Base-by-base conservation (phyloP, 2,888 invertebrate species). In the Apotomis capreana region DNA sequence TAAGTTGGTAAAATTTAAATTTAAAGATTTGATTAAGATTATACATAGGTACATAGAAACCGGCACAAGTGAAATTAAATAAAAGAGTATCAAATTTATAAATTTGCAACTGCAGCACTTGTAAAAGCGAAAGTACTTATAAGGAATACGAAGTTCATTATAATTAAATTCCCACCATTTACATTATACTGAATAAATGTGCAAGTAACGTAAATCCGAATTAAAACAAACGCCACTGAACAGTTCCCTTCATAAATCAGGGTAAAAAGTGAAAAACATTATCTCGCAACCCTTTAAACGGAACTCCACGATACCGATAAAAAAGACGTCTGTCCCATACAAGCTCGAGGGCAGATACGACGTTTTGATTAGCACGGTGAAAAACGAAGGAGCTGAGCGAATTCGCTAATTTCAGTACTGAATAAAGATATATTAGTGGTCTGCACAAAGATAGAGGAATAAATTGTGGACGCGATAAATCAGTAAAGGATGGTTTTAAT, bases 361-460 rank as follows among this genome's bases (percentile, higher is more conserved):
- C 65, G 4, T 65, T 65, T 36, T 57, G 6, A 44, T 5, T 0
- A 57, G 46, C n/a, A 57, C 44, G 12, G 68, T 36, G n/a, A 57
- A 63, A 72, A 46, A 58, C 69, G 60, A 68, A 71, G 70, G 72
- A 72, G 70, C 79, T 78, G 84, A 88, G 87, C 88, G 86, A 90
- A 91, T 90, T 90, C 87, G 89, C 90, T 90, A 92, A 92, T 92
- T 92, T 89, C 89, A 89, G 87, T 84, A 81, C 86, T 87, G 87
- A 90, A 91, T 91, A 89, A 92, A 92, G 92, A 91, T 92, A 92
- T 90, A 92, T 91, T 89, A 91, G 91, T 87, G 90, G 92, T 86
- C 88, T 86, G 85, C 83, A 82, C 85, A 86, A 87, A 91, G 92
- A 93, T 92, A 92, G 92, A 91, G 90, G 89, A 91, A 91, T 92